Evolutionary conservation across 1,140 invertebrate species (phyloP).

Genomic region (Lithobius niger): DNA sequence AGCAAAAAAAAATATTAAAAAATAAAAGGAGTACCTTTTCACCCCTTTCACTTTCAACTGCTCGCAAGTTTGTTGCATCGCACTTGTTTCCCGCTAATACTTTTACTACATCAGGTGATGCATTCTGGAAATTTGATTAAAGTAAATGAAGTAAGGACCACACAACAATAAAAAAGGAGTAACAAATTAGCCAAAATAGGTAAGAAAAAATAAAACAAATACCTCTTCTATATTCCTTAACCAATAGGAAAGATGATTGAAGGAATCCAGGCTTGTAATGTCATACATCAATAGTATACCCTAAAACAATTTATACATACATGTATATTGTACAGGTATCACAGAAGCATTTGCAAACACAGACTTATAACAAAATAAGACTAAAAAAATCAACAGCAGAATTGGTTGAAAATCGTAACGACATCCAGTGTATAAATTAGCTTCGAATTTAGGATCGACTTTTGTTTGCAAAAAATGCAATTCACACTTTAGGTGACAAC

Average conservation of each 20-base stretch:
- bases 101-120: slow-evolving; percentile 68
- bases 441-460: too few species aligned
- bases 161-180: slow-evolving; percentile 3
- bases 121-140: slow-evolving; percentile 45
- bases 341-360: too few species aligned
- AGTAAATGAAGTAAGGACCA: slow-evolving; percentile 1
- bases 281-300: slow-evolving; percentile 77
- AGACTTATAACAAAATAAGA: too few species aligned
- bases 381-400: too few species aligned
- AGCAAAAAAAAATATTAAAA: too few species aligned
- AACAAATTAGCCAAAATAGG: neutral
- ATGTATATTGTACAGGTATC: neutral
- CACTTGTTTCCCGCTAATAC: slow-evolving; percentile 74
- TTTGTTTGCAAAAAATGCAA: too few species aligned
- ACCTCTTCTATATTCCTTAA: slow-evolving; percentile 73
- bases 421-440: too few species aligned
- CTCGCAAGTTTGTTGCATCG: slow-evolving; percentile 52
- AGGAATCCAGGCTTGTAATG: slow-evolving; percentile 69
- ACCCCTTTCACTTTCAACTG: slow-evolving; percentile 59
- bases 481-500: too few species aligned
- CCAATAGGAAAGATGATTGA: slow-evolving; percentile 75
- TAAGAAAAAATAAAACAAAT: slow-evolving; percentile 16
- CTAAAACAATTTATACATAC: slow-evolving; percentile 31
- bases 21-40: slow-evolving; percentile 46
- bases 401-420: too few species aligned